phyloP scores from a whole-genome alignment of 1,140 invertebrate species.

The Berghia stephanieae region DNA sequence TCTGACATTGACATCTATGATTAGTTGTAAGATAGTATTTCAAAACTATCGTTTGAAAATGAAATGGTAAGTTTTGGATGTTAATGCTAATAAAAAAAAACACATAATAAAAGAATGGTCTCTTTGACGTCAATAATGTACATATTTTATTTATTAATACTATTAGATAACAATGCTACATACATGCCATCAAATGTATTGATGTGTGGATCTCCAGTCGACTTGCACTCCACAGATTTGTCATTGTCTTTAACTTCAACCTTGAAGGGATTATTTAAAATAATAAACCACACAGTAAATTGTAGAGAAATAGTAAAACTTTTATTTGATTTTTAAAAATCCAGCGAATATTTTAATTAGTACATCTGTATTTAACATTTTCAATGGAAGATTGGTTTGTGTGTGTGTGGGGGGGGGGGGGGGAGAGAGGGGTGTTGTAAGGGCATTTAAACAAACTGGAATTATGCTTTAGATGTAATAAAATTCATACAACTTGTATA shows the following conservation, averaged over 20 bases:
- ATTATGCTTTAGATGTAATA: too few species aligned
- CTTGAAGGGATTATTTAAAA: slow-evolving; percentile 23
- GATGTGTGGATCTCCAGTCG: slow-evolving; percentile 53
- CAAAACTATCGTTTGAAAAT: too few species aligned
- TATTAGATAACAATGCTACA: slow-evolving; percentile 18
- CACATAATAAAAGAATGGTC: background rate
- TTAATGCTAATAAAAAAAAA: background rate
- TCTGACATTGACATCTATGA: too few species aligned
- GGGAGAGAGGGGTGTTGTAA: too few species aligned
- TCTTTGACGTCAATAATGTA: background rate
- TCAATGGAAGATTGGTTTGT: too few species aligned
- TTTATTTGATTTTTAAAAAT: too few species aligned
- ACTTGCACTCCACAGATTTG: slow-evolving; percentile 42
- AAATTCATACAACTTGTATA: too few species aligned
- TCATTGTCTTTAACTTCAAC: slow-evolving; percentile 45
- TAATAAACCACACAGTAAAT: background rate
- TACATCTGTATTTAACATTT: too few species aligned
- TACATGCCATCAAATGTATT: slow-evolving; percentile 50
- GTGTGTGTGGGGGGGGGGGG: too few species aligned
- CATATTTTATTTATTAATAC: background rate
- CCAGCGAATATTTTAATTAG: too few species aligned
- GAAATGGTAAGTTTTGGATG: background rate
- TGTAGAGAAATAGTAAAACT: background rate
- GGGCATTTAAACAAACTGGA: too few species aligned
- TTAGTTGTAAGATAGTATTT: too few species aligned